Conservation (phyloP, 2,797 vertebrate genomes). For the Darevskia mixta region DNA sequence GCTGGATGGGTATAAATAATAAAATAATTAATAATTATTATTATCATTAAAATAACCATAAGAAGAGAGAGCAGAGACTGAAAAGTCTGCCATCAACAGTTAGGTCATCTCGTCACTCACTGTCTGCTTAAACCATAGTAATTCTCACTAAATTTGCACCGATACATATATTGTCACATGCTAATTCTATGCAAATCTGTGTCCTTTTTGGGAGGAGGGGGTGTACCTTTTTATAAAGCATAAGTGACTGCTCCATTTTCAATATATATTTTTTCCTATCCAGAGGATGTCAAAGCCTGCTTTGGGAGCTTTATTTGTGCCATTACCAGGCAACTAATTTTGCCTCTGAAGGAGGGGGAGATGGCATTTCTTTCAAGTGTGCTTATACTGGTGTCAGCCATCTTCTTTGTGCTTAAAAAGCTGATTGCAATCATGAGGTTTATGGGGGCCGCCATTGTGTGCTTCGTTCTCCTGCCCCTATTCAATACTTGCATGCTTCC, state of each 20-base stretch:
- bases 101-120: too few relatives aligned
- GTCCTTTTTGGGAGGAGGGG: too few relatives aligned
- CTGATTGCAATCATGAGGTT: slow-evolving; percentile 57
- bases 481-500: slow-evolving; percentile 46
- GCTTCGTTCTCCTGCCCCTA: not conserved
- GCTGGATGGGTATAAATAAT: too few relatives aligned
- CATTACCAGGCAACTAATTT: not conserved
- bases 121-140: too few relatives aligned
- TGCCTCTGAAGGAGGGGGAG: not conserved
- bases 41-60: too few relatives aligned
- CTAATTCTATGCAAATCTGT: too few relatives aligned
- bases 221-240: too few relatives aligned
- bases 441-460: slow-evolving; percentile 1
- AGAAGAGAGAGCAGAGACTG: too few relatives aligned
- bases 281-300: slow-evolving; percentile 11
- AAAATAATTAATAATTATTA: too few relatives aligned
- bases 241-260: not conserved
- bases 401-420: slow-evolving; percentile 28
- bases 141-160: too few relatives aligned
- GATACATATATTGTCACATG: too few relatives aligned
- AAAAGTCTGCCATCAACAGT: too few relatives aligned
- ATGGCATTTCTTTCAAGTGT: fast-evolving
- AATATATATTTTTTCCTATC: slow-evolving; percentile 26
- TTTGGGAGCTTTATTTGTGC: slow-evolving; percentile 40
- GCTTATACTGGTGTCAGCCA: slow-evolving; percentile 36